Percentiles rank a stretch among this genome's conserved stretches.
Evolutionary conservation across 2,888 invertebrate genomes (phyloP).

Genomic region (Leucozona laternaria): DNA sequence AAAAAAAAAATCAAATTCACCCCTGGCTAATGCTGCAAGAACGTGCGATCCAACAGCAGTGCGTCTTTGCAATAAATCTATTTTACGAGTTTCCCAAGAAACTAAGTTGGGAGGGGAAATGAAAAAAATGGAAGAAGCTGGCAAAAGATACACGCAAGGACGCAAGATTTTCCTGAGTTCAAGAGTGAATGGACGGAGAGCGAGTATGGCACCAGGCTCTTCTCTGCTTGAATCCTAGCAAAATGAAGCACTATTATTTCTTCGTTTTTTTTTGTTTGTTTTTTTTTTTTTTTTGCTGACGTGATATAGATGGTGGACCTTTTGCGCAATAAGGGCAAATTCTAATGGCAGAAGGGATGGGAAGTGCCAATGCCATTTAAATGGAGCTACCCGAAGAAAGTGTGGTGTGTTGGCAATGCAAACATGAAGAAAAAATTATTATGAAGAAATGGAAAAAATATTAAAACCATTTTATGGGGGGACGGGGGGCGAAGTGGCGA

Average conservation of each 20-base stretch:
- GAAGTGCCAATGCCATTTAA: constrained; percentile 60
- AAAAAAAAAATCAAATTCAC: not conserved
- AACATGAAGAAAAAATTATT: constrained; percentile 47
- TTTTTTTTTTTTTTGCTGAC: constrained; percentile 12
- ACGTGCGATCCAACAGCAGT: constrained; percentile 81
- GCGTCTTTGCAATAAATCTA: constrained; percentile 83
- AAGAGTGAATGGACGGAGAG: constrained; percentile 36
- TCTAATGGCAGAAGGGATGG: constrained; percentile 63
- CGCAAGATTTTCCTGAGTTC: constrained; percentile 24
- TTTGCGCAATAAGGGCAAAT: constrained; percentile 68
- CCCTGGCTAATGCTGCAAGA: constrained; percentile 36
- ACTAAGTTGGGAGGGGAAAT: constrained; percentile 22
- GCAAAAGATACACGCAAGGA: constrained; percentile 62
- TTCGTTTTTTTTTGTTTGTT: not conserved
- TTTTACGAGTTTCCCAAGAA: constrained; percentile 81
- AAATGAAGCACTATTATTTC: constrained; percentile 57
- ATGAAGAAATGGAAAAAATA: constrained; percentile 51
- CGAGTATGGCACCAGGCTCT: not conserved
- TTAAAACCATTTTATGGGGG: constrained; percentile 4
- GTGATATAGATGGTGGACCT: constrained; percentile 46
- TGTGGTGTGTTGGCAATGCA: constrained; percentile 33
- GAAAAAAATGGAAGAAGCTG: constrained; percentile 44
- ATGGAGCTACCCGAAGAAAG: constrained; percentile 44
- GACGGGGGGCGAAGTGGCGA: not conserved
- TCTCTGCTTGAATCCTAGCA: constrained; percentile 46